Evolutionary conservation across 2,797 vertebrate species (phyloP), one percentile per base, ranked within the genome.

Genomic region (Echeneis naucrates): DNA sequence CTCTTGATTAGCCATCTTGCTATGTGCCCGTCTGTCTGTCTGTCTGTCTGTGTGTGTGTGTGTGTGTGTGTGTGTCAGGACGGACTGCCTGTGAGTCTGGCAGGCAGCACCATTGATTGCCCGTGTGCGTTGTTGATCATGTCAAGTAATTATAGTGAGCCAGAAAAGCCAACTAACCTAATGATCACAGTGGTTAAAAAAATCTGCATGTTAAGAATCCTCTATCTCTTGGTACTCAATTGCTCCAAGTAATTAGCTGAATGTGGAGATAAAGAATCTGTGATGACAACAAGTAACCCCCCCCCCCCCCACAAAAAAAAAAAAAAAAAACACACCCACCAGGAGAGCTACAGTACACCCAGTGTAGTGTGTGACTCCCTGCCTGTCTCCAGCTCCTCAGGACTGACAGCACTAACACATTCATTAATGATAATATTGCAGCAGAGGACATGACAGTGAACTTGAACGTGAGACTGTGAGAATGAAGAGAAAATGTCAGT

Each of bases 31-130:
- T 55, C 66, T 72, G 54, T 60, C 50, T 42, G 40, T 62, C 50
- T 48, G 56, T 47, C 51, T 24, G 44, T 54, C 21, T 59, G 19
- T 35, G 27, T 33, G n/a, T n/a, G n/a, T n/a, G n/a, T n/a, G n/a
- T n/a, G n/a, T n/a, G n/a, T n/a, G n/a, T n/a, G n/a, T n/a, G n/a
- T 47, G 54, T 24, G 44, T 54, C 26, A 54, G 23, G 42, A 42
- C 48, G 40, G 60, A 62, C 45, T 52, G 66, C 44, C 66, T 51
- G 61, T 21, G 63, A 30, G 63, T n/a, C 57, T 81, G 82, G 87
- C 79, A 75, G 80, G 70, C 89, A 79, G 75, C 69, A 12, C 56
- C 83, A 93, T 91, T 89, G 93, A 93, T 92, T 87, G 71, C 68
- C 74, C 51, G 33, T 47, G 77, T 83, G 82, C 82, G 66, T 75